Evolutionary conservation across 2,888 invertebrate species (phyloP), one percentile per base, ranked within the genome.

Genomic region (Ecdyonurus torrentis): DNA sequence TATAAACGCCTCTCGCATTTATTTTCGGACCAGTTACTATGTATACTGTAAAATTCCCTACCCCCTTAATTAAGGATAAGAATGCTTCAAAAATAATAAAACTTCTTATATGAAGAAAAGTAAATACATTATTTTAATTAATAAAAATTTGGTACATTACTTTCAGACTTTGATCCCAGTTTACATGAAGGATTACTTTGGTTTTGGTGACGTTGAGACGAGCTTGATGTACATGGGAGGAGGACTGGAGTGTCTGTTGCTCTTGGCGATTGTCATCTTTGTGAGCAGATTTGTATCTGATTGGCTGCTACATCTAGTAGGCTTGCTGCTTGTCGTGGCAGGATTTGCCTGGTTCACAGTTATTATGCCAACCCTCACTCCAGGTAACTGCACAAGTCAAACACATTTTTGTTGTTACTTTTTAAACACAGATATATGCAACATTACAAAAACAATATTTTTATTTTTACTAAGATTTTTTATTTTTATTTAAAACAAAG

Each of bases 101-200:
- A 19, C 1, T 58, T 20, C n/a, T 19, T 15, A n/a, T 58, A 18
- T 2, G 24, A 18, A 5, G 10, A 20, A 7, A 15, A 3, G 15
- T 15, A 64, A 61, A 52, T 37, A 1, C 37, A 19, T 58, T 18
- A 24, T n/a, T 52, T 52, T 53, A 60, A 25, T 53, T 59, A 25
- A 61, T 20, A 25, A 25, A 25, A n/a, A n/a, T n/a, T n/a, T n/a
- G n/a, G n/a, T n/a, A n/a, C n/a, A n/a, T n/a, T n/a, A n/a, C n/a
- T 65, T 67, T 52, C 68, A 75, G 75, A 74, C 76, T 7, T 71
- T 75, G 67, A 71, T 74, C 2, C 75, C 75, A 1, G 75, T 76
- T 2, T 66, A 75, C 23, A 72, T 75, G 60, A 68, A 72, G 63
- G 69, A 70, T 20, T 68, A 71, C 50, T 70, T 75, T 52, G 67